Base-by-base conservation (phyloP, 2,797 vertebrate genomes). In the Sebastes glaucus region DNA sequence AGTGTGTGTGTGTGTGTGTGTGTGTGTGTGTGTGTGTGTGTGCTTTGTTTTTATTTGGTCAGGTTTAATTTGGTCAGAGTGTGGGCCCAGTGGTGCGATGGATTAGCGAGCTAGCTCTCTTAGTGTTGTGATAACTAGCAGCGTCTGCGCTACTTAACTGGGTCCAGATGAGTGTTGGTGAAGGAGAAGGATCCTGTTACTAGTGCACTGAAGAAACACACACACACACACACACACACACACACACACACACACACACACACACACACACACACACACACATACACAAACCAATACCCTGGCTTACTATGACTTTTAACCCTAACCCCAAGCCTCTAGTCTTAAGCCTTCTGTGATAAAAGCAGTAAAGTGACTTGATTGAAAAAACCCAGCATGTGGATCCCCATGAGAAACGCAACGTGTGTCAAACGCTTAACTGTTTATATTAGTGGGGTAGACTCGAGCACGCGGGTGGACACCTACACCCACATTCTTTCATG, bases 81-180 rank as follows among this genome's bases (percentile, higher is more conserved):
- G 74, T 73, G 42, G 70, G 32, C 77, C 64, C 87, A 70, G 81
- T 82, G 88, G 80, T 27, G 55, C 70, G 25, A 82, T 76, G 87
- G 91, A 94, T 95, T 94, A 93, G 81, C 71, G 6, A 73, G 66
- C 83, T 60, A 77, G 85, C 82, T 85, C 86, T 83, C 83, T 78
- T 73, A 57, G 87, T 91, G 91, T 93, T 94, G 91, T 94, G 94
- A 94, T 95, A 95, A 95, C 91, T 82, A 93, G 87, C 92, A 79
- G 77, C 64, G 85, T 93, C 94, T 93, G 88, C 74, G 20, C 63
- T 49, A 55, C 76, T 81, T 95, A 95, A 95, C 93, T 83, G 74
- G 74, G 89, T 93, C 94, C 95, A 96, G 93, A 95, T 96, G 95
- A 92, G 60, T 76, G 77, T 20, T 69, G 52, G 83, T 33, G 73